Evolutionary conservation across 2,888 invertebrate species (phyloP).

Genomic region (Chloromyia formosa): DNA sequence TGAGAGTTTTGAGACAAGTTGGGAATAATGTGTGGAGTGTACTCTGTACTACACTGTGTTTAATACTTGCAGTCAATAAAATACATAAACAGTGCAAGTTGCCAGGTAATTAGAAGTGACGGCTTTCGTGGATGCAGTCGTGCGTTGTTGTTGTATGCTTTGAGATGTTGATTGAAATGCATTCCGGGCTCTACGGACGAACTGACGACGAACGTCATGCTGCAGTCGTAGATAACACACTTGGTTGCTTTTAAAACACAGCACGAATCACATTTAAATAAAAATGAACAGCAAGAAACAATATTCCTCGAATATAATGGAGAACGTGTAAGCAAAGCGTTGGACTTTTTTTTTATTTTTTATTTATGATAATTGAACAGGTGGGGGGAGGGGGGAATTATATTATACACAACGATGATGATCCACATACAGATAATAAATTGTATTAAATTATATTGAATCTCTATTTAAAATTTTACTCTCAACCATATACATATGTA

Average conservation of each 20-base stretch:
- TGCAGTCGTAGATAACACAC: not conserved
- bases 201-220: not conserved
- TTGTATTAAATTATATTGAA: too few species aligned
- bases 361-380: too few species aligned
- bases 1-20: too few species aligned
- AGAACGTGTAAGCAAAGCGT: too few species aligned
- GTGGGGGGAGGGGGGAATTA: too few species aligned
- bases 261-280: not conserved
- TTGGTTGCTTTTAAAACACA: not conserved
- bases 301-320: not conserved
- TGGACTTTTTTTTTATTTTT: too few species aligned
- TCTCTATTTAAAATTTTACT: not conserved
- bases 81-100: conserved; percentile 6
- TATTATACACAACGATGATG: too few species aligned
- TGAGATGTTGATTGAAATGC: conserved; percentile 12
- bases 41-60: too few species aligned
- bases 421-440: too few species aligned
- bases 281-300: not conserved
- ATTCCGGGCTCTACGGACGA: not conserved
- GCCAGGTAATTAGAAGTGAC: not conserved
- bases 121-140: not conserved
- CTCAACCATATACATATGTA: not conserved
- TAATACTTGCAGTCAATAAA: not conserved
- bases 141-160: not conserved
- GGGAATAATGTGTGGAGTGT: too few species aligned